Evolutionary conservation across 37 sponge, comb jelly and placozoan species (phyloP).

Genomic region (Cliona cf. orientalis): DNA sequence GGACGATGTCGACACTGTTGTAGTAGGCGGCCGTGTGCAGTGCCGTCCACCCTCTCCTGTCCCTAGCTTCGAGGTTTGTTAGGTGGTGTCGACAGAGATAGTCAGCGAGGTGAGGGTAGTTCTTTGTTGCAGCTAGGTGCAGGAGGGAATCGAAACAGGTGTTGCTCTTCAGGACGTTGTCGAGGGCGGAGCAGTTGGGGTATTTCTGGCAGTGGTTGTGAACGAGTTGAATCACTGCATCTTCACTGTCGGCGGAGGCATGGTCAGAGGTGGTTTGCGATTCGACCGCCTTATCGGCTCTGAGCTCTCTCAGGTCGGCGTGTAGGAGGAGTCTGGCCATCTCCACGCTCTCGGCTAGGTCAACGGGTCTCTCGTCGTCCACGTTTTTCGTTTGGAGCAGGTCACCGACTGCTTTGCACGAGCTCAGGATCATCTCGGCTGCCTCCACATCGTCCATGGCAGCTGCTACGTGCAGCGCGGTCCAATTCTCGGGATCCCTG

Average conservation of each 20-base stretch:
- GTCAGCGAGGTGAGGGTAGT: conserved; percentile 55
- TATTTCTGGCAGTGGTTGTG: conserved; percentile 23
- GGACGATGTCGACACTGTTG: conserved; percentile 50
- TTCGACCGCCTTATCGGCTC: conserved; percentile 4
- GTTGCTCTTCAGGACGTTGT: conserved; percentile 32
- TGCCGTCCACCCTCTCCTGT: conserved; percentile 64
- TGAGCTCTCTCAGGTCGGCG: conserved; percentile 51
- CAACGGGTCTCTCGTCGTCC: conserved; percentile 72
- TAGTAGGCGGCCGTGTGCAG: conserved; percentile 69
- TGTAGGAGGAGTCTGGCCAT: conserved; percentile 63
- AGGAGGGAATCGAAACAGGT: conserved; percentile 52
- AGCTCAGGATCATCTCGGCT: conserved; percentile 38
- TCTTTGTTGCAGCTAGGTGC: conserved; percentile 74
- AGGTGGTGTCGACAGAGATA: conserved; percentile 33
- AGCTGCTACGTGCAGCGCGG: conserved; percentile 67
- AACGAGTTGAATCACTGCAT: conserved; percentile 18
- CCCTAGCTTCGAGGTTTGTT: conserved; percentile 22
- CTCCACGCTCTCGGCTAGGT: conserved; percentile 66
- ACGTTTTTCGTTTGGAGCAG: conserved; percentile 45
- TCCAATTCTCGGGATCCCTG: conserved; percentile 72
- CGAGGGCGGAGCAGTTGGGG: conserved; percentile 17
- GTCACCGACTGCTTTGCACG: not conserved
- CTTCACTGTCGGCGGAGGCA: conserved; percentile 2
- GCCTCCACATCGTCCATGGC: conserved; percentile 74
- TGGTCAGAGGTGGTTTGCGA: too few relatives aligned